A percentile compares a stretch with the other conserved stretches of the same genome.
phyloP scores from a whole-genome alignment of 2,113 vertebrate genomes.

The Hydrochoerus hydrochaeris region DNA sequence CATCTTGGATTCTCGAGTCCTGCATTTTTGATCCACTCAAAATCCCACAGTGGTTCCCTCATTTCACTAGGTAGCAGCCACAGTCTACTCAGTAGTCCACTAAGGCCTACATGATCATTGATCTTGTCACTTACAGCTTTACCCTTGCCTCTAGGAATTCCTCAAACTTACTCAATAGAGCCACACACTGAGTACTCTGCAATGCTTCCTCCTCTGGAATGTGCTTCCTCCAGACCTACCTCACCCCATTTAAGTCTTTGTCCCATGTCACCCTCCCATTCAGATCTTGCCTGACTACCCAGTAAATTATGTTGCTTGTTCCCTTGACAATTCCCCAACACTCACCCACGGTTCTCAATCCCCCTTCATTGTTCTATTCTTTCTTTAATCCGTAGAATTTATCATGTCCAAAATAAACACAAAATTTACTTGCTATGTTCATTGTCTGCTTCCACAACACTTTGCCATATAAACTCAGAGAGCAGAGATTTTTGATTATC shows the following conservation, averaged over 20 bases:
- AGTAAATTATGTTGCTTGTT: neutral
- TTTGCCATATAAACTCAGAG: neutral
- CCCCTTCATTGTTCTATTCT: neutral
- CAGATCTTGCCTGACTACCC: no score
- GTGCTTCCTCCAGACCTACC: neutral
- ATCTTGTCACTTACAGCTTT: neutral
- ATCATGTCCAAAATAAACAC: neutral
- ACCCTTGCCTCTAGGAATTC: neutral
- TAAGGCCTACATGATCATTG: fast-evolving
- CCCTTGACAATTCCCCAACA: neutral
- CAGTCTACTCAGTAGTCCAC: neutral
- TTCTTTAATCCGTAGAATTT: neutral
- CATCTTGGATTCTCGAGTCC: no score
- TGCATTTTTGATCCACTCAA: neutral
- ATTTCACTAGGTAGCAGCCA: neutral
- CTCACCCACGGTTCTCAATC: neutral
- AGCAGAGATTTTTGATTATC: neutral
- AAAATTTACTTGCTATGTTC: neutral
- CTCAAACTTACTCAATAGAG: neutral
- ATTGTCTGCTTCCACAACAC: neutral
- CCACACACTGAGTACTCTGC: neutral
- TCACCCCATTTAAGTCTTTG: neutral
- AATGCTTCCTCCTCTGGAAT: neutral
- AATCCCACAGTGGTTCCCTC: neutral
- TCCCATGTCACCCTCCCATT: neutral